Conservation (phyloP, 2,113 vertebrate genomes). For the Cricetomys ansorgei region DNA sequence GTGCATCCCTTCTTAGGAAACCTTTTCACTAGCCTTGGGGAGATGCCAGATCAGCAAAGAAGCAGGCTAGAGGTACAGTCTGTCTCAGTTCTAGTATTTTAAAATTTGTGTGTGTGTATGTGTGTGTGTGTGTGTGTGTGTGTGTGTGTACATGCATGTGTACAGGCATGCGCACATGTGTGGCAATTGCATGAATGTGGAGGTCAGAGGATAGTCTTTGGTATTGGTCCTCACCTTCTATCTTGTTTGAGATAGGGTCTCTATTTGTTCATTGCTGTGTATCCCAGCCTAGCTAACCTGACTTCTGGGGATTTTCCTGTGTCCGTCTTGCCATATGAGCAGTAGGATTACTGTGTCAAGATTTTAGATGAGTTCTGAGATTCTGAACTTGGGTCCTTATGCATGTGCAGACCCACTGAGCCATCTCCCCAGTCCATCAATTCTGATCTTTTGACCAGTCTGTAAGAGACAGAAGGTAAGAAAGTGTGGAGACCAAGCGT, state of each 20-base stretch:
- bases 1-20: constrained; percentile 27
- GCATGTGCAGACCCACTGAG: neutral
- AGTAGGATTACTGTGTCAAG: neutral
- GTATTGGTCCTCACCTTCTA: neutral
- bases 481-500: neutral
- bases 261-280: neutral
- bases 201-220: neutral
- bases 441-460: neutral
- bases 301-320: neutral
- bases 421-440: neutral
- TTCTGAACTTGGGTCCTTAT: neutral
- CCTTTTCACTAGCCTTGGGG: neutral
- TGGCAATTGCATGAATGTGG: neutral
- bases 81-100: neutral
- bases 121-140: no score
- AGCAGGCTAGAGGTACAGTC: neutral
- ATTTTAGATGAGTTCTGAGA: neutral
- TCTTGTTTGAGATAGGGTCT: neutral
- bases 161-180: no score
- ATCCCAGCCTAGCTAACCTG: neutral
- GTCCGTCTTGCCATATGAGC: neutral
- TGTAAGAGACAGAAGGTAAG: neutral
- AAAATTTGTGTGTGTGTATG: no score
- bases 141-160: no score
- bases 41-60: neutral